Evolutionary conservation across 1,140 invertebrate species (phyloP), one percentile per base, ranked within the genome.

Genomic region (Plodia interpunctella): DNA sequence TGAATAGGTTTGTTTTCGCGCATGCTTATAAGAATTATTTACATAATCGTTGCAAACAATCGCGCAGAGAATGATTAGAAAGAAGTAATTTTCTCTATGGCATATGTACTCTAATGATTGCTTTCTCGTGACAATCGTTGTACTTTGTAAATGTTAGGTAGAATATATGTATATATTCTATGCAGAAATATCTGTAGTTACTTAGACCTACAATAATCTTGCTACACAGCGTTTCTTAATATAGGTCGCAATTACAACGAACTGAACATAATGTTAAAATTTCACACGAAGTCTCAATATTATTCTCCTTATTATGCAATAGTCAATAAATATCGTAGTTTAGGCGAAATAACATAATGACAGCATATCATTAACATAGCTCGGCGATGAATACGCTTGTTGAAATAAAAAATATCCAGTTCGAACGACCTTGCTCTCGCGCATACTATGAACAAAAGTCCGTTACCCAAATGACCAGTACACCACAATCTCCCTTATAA

Each of bases 401-500:
- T 44, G 9, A 15, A 15, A 4, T 17, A 35, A 32, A 63, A 63
- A 63, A 58, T 20, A 55, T 57, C 53, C 54, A 35, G 53, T 55
- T 25, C 11, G 19, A 51, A 55, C 61, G 61, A 63, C 61, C 61
- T 63, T 63, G 61, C 53, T 52, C 60, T 57, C 55, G 49, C 60
- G 49, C 60, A 61, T 61, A 52, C 51, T 49, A 50, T 55, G 49
- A 28, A 58, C 60, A 62, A 63, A 66, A 67, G 56, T 67, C 61
- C 61, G 65, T 63, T 67, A 62, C 57, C 65, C 58, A 63, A 67
- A 65, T 61, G 60, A 59, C 64, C 64, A 53, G 54, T 57, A 49
- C 28, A 19, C 56, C 49, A 53, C 51, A 25, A 25, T 25, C 13
- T 25, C 9, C 19, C 51, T 10, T 25, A 3, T 6, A 25, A 6